Evolutionary conservation across 37 sponge, comb jelly and placozoan genomes (phyloP).

Genomic region (Chondrilla cf. caribensis): DNA sequence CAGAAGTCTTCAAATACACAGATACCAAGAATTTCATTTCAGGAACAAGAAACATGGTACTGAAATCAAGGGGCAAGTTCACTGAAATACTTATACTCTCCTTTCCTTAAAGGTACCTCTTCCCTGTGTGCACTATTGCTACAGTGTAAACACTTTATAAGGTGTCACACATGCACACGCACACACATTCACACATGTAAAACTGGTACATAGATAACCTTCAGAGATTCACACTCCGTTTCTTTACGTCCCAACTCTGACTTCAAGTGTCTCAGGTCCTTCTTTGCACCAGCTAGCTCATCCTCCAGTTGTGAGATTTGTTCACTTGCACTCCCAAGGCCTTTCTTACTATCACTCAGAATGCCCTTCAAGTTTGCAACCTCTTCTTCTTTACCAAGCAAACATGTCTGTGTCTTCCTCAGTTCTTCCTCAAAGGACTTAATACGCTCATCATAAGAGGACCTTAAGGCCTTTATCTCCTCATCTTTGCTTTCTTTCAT

Average conservation of each 20-base stretch:
- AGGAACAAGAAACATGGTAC: too few species aligned
- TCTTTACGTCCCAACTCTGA: constrained; percentile 13
- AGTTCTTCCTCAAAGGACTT: constrained; percentile 9
- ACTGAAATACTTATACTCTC: too few species aligned
- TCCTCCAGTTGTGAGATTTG: constrained; percentile 21
- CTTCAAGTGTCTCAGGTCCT: not conserved
- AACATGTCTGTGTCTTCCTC: not conserved
- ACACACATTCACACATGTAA: not conserved
- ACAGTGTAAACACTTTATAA: not conserved
- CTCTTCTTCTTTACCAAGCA: constrained; percentile 16
- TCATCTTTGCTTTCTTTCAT: not conserved
- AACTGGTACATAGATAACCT: constrained; percentile 16
- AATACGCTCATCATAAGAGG: not conserved
- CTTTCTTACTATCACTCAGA: constrained; percentile 29
- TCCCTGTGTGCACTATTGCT: too few species aligned
- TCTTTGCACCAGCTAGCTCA: constrained; percentile 8
- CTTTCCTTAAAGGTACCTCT: too few species aligned
- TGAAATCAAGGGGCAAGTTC: too few species aligned
- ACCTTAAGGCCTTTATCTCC: not conserved
- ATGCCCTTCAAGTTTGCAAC: constrained; percentile 28
- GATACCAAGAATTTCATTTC: too few species aligned
- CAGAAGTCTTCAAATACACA: not conserved
- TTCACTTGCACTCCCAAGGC: constrained; percentile 32
- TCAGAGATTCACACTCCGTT: constrained; percentile 33
- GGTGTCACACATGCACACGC: not conserved